Evolutionary conservation across 2,888 invertebrate genomes (phyloP), one percentile per base, ranked within the genome.

Genomic region (Uloborus plumipes): DNA sequence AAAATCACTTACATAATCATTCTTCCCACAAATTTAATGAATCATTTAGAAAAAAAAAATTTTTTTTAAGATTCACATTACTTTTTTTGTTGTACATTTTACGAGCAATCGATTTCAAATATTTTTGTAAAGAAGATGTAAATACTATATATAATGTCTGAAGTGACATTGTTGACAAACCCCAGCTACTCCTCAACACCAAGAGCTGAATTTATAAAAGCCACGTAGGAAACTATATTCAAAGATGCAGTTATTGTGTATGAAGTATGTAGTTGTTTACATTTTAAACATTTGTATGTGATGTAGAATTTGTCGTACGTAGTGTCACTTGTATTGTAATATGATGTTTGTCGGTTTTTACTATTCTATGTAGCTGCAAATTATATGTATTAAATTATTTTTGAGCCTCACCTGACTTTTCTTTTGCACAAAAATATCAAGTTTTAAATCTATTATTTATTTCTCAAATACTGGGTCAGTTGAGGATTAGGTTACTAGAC

Each of bases 71-170:
- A 26, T 15, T 64, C 64, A n/a, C n/a, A 64, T 64, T 3, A 7
- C 26, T 31, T 61, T 59, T 59, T 76, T 69, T 59, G 49, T 65
- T 79, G 67, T 79, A 73, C 55, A 73, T 79, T 67, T 22, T 39
- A 39, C n/a, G 55, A 58, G 59, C 58, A 74, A 70, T 65, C 64
- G 51, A 39, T 76, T 83, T 64, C 67, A 77, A 71, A 71, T 83
- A 83, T 83, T 83, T 83, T 83, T 83, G 77, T 83, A 83, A 83
- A 83, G 77, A 55, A 83, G 77, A 55, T 83, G 82, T 83, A 83
- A 69, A 83, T 82, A 82, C 47, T 72, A 55, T 67, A 72, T 59
- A 26, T 55, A 72, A 73, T 83, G 71, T 66, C 73, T 39, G 58
- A 39, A 65, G 47, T 51, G 76, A 71, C 71, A 81, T 65, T 71